A percentile compares a stretch with the other conserved stretches of the same genome.
Conservation (phyloP, 1,140 invertebrate species). For the Himalopsyche phryganea region DNA sequence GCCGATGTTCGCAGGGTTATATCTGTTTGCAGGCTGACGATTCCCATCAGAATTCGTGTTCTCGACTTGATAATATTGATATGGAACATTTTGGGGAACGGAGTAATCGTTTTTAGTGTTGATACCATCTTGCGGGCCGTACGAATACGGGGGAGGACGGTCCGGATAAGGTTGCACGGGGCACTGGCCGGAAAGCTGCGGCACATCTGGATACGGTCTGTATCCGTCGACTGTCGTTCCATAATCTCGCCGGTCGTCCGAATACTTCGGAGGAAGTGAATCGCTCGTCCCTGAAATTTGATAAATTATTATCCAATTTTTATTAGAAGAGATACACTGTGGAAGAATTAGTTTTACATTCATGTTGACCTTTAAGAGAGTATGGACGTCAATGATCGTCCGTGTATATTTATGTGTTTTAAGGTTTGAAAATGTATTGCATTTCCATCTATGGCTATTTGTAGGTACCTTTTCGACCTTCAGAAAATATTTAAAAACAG, state of each 20-base stretch:
- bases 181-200: conserved; percentile 16
- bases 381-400: too few relatives aligned
- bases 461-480: too few relatives aligned
- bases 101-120: conserved; percentile 5
- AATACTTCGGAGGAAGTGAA: conserved; percentile 15
- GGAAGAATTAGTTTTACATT: too few relatives aligned
- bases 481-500: too few relatives aligned
- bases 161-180: conserved; percentile 14
- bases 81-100: conserved; percentile 7
- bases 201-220: conserved; percentile 19
- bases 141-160: conserved; percentile 12
- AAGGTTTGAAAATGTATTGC: background rate
- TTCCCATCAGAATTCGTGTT: conserved; percentile 6
- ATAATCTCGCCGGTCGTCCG: conserved; percentile 21
- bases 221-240: conserved; percentile 9
- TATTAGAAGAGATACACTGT: too few relatives aligned
- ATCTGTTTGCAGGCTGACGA: too few relatives aligned
- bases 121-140: conserved; percentile 11
- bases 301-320: too few relatives aligned
- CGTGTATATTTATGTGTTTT: too few relatives aligned
- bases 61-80: conserved; percentile 20
- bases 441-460: too few relatives aligned
- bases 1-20: background rate
- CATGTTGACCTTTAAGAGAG: too few relatives aligned
- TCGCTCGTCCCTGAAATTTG: conserved; percentile 28